These are phyloP conservation scores for Drosophila putrida DNA, from an alignment of 2,888 invertebrate genomes.

Conservation along the genomic window DNA sequence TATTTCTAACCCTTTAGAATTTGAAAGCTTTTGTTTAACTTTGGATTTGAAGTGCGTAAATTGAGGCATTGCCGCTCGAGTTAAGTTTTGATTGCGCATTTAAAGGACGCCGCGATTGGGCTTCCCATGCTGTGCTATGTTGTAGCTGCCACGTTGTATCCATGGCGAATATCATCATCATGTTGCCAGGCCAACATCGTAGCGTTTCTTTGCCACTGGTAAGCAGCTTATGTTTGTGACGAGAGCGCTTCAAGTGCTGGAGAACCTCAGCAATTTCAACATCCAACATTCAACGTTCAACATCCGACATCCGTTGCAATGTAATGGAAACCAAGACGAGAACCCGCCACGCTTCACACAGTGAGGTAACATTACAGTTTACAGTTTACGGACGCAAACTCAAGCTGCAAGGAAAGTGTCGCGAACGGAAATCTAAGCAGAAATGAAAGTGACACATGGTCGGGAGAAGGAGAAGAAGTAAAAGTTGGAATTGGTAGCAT, in stretches of 20 bases:
- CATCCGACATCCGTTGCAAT: slow-evolving; percentile 72
- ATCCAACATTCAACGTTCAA: slow-evolving; percentile 65
- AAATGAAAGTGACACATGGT: slow-evolving; percentile 70
- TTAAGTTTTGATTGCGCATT: slow-evolving; percentile 77
- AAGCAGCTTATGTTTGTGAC: slow-evolving; percentile 64
- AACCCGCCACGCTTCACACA: slow-evolving; percentile 55
- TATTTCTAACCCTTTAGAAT: slow-evolving; percentile 37
- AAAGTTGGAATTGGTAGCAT: background rate
- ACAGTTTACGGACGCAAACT: slow-evolving; percentile 49
- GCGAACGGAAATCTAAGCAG: slow-evolving; percentile 68
- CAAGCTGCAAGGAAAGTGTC: slow-evolving; percentile 58
- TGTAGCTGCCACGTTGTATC: slow-evolving; percentile 47
- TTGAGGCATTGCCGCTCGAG: slow-evolving; percentile 59
- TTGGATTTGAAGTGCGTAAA: slow-evolving; percentile 57
- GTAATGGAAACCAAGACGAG: slow-evolving; percentile 71
- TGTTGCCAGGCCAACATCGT: slow-evolving; percentile 22
- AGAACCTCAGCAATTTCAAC: slow-evolving; percentile 78
- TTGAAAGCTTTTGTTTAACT: slow-evolving; percentile 50
- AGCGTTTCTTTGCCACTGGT: slow-evolving; percentile 26
- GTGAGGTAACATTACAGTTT: slow-evolving; percentile 49
- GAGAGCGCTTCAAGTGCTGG: slow-evolving; percentile 22
- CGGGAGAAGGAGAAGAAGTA: slow-evolving; percentile 5
- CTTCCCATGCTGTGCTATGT: slow-evolving; percentile 34
- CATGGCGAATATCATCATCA: slow-evolving; percentile 50
- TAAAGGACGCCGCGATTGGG: slow-evolving; percentile 60